Conservation (phyloP, 2,113 vertebrate species). For the Aegypius monachus region DNA sequence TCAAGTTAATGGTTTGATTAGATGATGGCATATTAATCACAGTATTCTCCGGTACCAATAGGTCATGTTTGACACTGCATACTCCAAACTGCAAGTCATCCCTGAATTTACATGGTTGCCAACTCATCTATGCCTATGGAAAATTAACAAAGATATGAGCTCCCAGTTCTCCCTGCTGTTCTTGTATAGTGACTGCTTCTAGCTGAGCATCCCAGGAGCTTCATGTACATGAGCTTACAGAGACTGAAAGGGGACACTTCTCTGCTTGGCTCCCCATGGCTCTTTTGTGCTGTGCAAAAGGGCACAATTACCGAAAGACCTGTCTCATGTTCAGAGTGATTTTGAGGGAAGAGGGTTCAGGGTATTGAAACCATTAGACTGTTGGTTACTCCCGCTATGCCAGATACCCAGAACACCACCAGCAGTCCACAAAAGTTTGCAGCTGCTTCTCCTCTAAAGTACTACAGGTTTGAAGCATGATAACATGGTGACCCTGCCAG, state of each 20-base stretch:
- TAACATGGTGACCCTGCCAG: neutral
- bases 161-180: neutral
- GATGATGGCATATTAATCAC: neutral
- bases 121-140: neutral
- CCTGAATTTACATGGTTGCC: neutral
- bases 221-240: neutral
- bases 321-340: neutral
- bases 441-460: neutral
- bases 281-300: neutral
- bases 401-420: neutral
- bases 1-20: neutral
- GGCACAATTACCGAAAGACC: neutral
- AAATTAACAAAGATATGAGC: neutral
- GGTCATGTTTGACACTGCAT: neutral
- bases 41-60: neutral
- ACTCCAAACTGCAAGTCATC: neutral
- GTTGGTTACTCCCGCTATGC: neutral
- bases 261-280: neutral
- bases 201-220: neutral
- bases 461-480: neutral
- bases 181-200: neutral
- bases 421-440: neutral
- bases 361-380: neutral
- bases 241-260: neutral
- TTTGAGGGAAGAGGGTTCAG: neutral